Base-by-base conservation (phyloP, 2,888 invertebrate genomes). In the Gerris lacustris region DNA sequence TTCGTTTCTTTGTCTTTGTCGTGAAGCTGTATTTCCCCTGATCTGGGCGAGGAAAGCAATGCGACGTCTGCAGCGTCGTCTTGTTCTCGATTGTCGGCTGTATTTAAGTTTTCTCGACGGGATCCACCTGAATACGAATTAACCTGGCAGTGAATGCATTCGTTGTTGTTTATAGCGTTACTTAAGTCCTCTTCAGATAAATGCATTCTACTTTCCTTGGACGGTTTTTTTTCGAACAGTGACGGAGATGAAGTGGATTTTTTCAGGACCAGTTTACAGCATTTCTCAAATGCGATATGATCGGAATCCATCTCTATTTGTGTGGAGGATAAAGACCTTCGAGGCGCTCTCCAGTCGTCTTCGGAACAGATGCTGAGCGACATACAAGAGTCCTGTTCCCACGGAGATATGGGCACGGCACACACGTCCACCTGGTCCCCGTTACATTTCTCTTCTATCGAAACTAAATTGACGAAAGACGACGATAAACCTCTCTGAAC, bases 401-500 rank as follows among this genome's bases (percentile, higher is more conserved):
- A 64, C 15, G 64, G 17, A n/a, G 64, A 64, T 64, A 64, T 17
- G 4, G 64, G 64, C 9, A 64, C 64, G 2, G 64, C 64, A 64
- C 18, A 64, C 9, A 55, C 15, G 18, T 64, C 64, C 7, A 31
- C 7, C n/a, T 64, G n/a, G 4, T 64, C 64, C 17, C 64, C 31
- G 9, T 64, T 9, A 18, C n/a, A 18, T 55, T 55, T 55, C 55
- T 55, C 55, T 64, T 64, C 64, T n/a, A 64, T 18, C 15, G 64
- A n/a, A 17, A 64, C 64, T 18, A 64, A 31, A 64, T 64, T 64
- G 64, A 64, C 64, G 5, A 64, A 64, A 7, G 64, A 64, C 7
- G n/a, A n/a, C 7, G 17, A 9, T 18, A 18, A 31, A 7, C 64
- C 64, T 17, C 18, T n/a, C 17, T 64, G 11, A 17, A 17, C 5